Evolutionary conservation across 1,140 invertebrate species (phyloP), one percentile per base, ranked within the genome.

Genomic region (Cataglyphis hispanica): DNA sequence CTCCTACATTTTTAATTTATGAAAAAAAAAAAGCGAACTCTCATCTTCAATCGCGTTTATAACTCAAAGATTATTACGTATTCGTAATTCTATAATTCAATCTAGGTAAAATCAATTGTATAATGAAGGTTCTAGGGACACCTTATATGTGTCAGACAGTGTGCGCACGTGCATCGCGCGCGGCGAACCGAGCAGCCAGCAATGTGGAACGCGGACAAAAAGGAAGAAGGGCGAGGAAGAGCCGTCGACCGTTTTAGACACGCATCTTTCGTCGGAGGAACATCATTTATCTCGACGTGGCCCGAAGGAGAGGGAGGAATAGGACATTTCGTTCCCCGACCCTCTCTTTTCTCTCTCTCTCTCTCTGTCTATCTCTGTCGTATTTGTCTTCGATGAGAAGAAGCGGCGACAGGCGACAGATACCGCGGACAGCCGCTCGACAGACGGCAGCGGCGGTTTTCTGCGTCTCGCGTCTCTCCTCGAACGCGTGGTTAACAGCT

Each of bases 321-420:
- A 19, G 31, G 46, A 13, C 46, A 19, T 50, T 19, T 50, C 46
- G 46, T 4, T 19, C 3, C 40, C 5, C 43, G 11, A 46, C 13
- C 43, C 43, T 46, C 43, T 46, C 2, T 66, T 16, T 31, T 31
- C 22, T 5, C 37, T 60, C 19, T 80, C 75, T 10, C n/a, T 50
- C 13, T 1, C 1, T 10, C n/a, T 40, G 11, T 63, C 64, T 63
- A 8, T 61, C 22, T 22, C n/a, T 56, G 11, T 63, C 75, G 40
- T 25, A 43, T 40, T 80, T 50, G 64, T 67, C 75, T 31, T 22
- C 22, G 50, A 19, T 27, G 40, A 40, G 50, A 67, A 34, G n/a
- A 78, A 46, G 43, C 84, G 74, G 53, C 84, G 84, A 80, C 83
- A 84, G 83, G 53, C 84, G 84, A 80, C 83, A 84, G 83, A 84